A percentile compares a stretch with the other conserved stretches of the same genome.
Evolutionary conservation across 2,797 vertebrate species (phyloP).

Genomic region (Nyctibius grandis): DNA sequence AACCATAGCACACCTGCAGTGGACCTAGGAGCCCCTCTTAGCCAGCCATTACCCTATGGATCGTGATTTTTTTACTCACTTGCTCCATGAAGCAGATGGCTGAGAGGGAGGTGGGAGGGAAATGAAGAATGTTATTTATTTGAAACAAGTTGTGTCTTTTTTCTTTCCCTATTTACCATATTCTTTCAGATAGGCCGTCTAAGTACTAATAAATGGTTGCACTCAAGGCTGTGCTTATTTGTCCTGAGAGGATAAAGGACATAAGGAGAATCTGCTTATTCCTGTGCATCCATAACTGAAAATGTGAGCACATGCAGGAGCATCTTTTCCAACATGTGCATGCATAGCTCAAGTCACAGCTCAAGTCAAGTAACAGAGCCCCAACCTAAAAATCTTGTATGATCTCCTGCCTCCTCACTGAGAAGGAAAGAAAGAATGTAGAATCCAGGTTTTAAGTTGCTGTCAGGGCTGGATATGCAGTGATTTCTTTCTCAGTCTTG

Average conservation of each 20-base stretch:
- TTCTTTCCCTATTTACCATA: not conserved
- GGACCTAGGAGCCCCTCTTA: not conserved
- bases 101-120: not conserved
- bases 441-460: not conserved
- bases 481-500: not conserved
- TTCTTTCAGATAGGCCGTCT: not conserved
- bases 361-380: not conserved
- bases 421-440: not conserved
- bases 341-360: not conserved
- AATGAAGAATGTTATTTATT: not conserved
- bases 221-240: not conserved
- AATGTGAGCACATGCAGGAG: not conserved
- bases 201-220: not conserved
- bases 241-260: not conserved
- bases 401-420: not conserved
- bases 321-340: not conserved
- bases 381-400: not conserved
- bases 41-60: not conserved
- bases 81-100: not conserved
- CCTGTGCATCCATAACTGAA: not conserved
- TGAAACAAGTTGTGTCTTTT: not conserved
- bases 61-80: slow-evolving; percentile 14
- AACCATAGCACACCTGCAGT: not conserved
- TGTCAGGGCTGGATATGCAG: not conserved
- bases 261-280: not conserved